These are phyloP conservation scores for Trichomalopsis sarcophagae DNA, from an alignment of 1,140 invertebrate species.

Conservation along the genomic window DNA sequence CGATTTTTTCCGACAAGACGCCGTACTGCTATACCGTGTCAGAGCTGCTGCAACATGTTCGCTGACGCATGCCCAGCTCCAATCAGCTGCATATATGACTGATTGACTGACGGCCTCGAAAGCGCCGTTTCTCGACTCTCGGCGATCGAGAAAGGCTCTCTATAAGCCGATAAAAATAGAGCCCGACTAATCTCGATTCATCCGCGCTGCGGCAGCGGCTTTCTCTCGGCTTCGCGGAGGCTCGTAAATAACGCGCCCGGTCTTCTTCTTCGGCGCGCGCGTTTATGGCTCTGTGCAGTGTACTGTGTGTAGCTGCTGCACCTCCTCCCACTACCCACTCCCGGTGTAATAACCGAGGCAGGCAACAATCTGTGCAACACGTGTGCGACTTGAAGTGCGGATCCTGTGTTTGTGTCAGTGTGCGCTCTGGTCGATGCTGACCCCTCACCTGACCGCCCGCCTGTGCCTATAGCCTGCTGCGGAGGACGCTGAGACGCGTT, in stretches of 20 bases:
- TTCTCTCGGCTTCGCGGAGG: neutral
- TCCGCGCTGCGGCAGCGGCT: neutral
- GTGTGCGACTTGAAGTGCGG: neutral
- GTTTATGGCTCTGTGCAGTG: neutral
- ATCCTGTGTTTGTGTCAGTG: slow-evolving; percentile 1
- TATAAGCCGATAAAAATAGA: slow-evolving; percentile 10
- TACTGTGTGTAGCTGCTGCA: neutral
- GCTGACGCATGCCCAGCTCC: no score
- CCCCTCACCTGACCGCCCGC: no score
- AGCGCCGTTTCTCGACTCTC: neutral
- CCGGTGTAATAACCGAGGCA: neutral
- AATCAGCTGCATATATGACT: no score
- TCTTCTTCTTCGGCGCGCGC: neutral
- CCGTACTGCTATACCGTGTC: no score
- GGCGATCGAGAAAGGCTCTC: neutral
- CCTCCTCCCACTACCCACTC: neutral
- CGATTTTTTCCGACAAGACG: no score
- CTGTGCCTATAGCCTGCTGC: no score
- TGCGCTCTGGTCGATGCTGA: neutral
- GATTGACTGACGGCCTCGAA: neutral
- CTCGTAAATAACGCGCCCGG: slow-evolving; percentile 2
- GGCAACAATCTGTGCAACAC: slow-evolving; percentile 28
- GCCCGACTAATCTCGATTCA: neutral
- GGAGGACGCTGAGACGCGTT: no score
- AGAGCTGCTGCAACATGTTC: no score